Evolutionary conservation across 2,888 invertebrate species (phyloP), one percentile per base, ranked within the genome.

Genomic region (Clostera curtula): DNA sequence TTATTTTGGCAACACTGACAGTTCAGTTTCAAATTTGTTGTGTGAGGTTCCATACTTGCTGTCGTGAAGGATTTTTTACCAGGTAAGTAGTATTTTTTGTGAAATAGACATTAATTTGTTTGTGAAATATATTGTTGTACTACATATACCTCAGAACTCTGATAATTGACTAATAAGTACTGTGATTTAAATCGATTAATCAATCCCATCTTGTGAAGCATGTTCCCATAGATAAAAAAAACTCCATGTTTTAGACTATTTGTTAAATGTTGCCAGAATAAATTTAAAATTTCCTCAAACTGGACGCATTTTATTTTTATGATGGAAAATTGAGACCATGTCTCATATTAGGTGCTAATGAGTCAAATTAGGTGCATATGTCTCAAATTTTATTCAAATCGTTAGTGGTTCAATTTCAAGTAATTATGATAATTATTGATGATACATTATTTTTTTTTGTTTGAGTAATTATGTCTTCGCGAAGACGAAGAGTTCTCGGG

Each of bases 31-130:
- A 19, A 19, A 19, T 19, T 19, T 19, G 18, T 19, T 19, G 18
- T 19, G 18, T 19, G 18, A 19, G 18, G 18, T 19, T 19, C 18
- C 18, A 19, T 19, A 19, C 18, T 19, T 19, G 18, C 18, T 19
- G 18, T 19, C 18, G 18, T 19, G 18, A 19, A 19, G 18, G 18
- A 19, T 19, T 19, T 19, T 19, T 19, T 19, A 19, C 18, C 18
- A 19, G 18, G 18, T 24, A 24, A 14, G 24, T 24, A 24, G 24
- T 24, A 24, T 24, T 24, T 24, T 24, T 24, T 16, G 24, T 16
- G 24, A 24, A 24, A 24, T 24, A 24, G 24, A 24, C 24, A 24
- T 24, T 24, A 24, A 24, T 24, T 24, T 24, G 24, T 24, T 24
- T 15, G 24, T 24, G 24, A 24, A 24, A 24, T 24, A 24, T 24